Base-by-base conservation (phyloP, 2,888 invertebrate genomes). In the Chironomus tentans region DNA sequence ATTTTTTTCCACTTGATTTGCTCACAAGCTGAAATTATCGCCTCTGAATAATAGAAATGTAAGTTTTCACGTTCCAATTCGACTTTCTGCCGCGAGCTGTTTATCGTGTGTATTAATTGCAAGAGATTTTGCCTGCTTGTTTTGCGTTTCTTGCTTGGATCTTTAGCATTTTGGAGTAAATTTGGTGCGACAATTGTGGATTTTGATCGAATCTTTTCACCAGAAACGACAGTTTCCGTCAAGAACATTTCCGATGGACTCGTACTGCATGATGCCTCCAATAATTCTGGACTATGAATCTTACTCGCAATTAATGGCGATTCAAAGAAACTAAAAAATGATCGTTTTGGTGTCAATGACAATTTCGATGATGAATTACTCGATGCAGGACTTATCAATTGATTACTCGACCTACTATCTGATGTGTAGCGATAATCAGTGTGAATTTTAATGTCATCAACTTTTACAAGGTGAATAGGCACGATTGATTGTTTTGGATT, bases 61-160 rank as follows among this genome's bases (percentile, higher is more conserved):
- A 93, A 93, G 84, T 94, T 94, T 84, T 94, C 94, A 80, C 93
- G 84, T 80, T 93, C 93, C 77, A 93, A 84, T 80, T 92, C 92
- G 0, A 92, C 93, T 80, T 91, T 91, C 21, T 88, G 85, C 77
- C 89, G 87, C 46, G 89, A 86, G 80, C 91, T 90, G 78, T 91
- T 89, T 70, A 90, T 88, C 21, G 91, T 90, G 2, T 91, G 89
- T 46, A 93, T 83, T 81, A 92, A 93, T 69, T 89, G 88, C 5
- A 89, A 87, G 62, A 93, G 83, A 79, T 90, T 91, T 83, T 93
- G 92, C 0, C 91, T 91, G 81, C 89, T 86, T 2, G 82, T 82
- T 2, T 90, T 90, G 77, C 85, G 84, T 87, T 10, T 84, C 80
- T 84, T 86, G 0, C 87, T 87, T 3, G 87, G 87, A 80, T 38